Evolutionary conservation across 1,140 invertebrate genomes (phyloP), one percentile per base, ranked within the genome.

Genomic region (Pissodes strobi): DNA sequence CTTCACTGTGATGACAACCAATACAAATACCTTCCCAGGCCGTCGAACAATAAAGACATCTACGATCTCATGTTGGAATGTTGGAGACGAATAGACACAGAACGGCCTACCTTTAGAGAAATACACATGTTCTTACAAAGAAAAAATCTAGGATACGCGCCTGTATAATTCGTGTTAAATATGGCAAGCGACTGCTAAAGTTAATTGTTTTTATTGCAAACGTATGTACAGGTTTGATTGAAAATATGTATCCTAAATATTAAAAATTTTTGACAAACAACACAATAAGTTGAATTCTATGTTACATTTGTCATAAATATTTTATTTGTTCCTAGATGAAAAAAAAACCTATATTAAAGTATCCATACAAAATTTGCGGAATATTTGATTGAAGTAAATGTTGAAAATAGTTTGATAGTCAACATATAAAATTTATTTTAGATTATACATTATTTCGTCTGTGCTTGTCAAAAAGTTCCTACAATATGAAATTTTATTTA

Each of bases 31-130:
- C 82, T 94, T 60, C 83, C 85, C 10, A 84, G 87, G 25, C 86
- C 90, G 6, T 80, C 84, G 2, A 83, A 57, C 56, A 67, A 69
- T 15, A 86, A 88, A 74, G 89, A 91, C 76, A 87, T 92, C 64
- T 91, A 90, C 76, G 89, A 92, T 74, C 79, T 94, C 38, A 92
- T 93, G 88, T 77, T 85, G 12, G 89, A 92, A 71, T 93, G 91
- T 78, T 94, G 91, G 91, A 84, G 87, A 69, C 78, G 87, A 30
- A 83, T 87, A 59, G 88, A 88, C 62, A 77, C 78, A 34, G 86
- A 88, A 38, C 78, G 91, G 60, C 91, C 91, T 1, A 87, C 86
- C 21, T 94, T 93, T 78, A 82, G 86, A 60, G 90, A 92, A 78
- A 92, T 93, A 66, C 88, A 90, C 69, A 84, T 91, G 69, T 93